Evolutionary conservation across 2,888 invertebrate genomes (phyloP), one percentile per base, ranked within the genome.

Genomic region (Diplazon laetatorius): DNA sequence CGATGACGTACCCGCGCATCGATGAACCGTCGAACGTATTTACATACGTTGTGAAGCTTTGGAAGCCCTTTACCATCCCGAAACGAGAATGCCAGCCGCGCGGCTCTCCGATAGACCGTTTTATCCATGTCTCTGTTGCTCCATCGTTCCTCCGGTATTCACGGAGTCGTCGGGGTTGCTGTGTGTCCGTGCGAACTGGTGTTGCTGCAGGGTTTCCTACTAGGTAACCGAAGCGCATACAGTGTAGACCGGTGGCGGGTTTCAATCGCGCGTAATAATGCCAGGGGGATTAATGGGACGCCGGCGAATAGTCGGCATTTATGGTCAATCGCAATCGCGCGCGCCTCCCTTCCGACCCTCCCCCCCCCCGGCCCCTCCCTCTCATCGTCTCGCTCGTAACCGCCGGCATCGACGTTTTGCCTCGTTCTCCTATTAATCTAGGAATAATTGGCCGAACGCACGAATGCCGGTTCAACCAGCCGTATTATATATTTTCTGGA

Each of bases 261-360:
- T 82, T 82, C 80, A 82, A 82, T 82, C 80, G 81, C 76, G 76
- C 78, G 78, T 78, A 81, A 80, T 81, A 80, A 82, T 82, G 78
- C 80, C 74, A 70, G 48, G 76, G 73, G 78, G 81, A 82, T 82
- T 82, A 82, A 82, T 82, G 80, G 81, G 78, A 65, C 77, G 75
- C 69, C 60, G 62, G 78, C 70, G 73, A 78, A 81, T 72, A 80
- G 81, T 81, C 75, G 78, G 80, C 81, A 70, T 82, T 82, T 82
- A 82, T 80, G 81, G 82, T 81, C 82, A 78, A 81, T 82, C 76
- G 78, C 75, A 76, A 80, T 81, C 78, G 76, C 75, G 78, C 60
- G 66, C 60, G 71, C 66, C 48, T 52, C 46, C 57, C 44, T 37
- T 65, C 70, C 75, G 59, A 68, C 60, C 59, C 52, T 52, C 62